Evolutionary conservation across 1,140 invertebrate genomes (phyloP).

Genomic region (Musca vetustissima): DNA sequence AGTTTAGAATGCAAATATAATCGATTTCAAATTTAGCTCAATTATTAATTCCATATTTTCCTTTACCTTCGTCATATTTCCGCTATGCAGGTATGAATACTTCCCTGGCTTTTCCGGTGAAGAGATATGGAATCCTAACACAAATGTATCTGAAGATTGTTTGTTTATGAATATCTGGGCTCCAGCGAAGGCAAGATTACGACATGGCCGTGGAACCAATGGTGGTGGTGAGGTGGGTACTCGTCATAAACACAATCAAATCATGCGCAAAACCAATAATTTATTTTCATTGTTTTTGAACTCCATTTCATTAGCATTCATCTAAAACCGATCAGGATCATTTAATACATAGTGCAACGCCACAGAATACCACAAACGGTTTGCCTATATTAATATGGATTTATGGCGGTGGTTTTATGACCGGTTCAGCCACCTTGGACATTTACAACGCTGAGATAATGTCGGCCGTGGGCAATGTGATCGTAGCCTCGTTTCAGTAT

Average conservation of each 20-base stretch:
- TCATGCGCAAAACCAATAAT: too few species aligned
- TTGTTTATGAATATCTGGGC: conserved; percentile 92
- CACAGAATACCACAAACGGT: conserved; percentile 50
- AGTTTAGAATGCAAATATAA: too few species aligned
- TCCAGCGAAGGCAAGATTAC: conserved; percentile 71
- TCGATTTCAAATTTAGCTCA: too few species aligned
- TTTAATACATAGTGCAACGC: conserved; percentile 51
- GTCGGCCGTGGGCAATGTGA: conserved; percentile 78
- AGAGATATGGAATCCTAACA: conserved; percentile 95
- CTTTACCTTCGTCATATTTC: background rate
- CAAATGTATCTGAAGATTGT: conserved; percentile 90
- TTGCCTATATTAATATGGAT: conserved; percentile 88
- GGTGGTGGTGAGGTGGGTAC: conserved; percentile 50
- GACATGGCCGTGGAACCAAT: conserved; percentile 61
- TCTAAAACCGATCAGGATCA: conserved; percentile 47
- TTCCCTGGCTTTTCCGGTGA: conserved; percentile 88
- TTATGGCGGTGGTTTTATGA: conserved; percentile 91
- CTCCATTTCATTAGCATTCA: conserved; percentile 36
- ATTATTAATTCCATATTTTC: too few species aligned
- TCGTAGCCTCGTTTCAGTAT: conserved; percentile 87
- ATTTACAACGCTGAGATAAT: conserved; percentile 87
- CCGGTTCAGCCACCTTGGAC: conserved; percentile 84
- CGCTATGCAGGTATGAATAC: conserved; percentile 69
- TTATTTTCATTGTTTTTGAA: background rate
- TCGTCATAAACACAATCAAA: too few species aligned